Evolutionary conservation across 2,113 vertebrate species (phyloP), one percentile per base, ranked within the genome.

Genomic region (Herpetotheres cachinnans): DNA sequence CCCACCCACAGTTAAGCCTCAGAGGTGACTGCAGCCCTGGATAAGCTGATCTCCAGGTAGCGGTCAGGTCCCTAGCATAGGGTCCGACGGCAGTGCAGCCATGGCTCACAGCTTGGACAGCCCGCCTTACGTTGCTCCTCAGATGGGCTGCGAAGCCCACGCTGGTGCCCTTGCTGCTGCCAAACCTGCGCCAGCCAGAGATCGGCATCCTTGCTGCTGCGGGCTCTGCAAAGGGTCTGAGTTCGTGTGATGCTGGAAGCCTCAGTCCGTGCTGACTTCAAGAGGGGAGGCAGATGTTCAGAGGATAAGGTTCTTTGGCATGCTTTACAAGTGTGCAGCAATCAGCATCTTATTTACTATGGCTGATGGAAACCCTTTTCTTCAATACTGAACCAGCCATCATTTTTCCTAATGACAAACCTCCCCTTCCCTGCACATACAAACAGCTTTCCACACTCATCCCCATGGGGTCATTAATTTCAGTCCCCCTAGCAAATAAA

Each of bases 51-150:
- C n/a, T 81, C 83, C 61, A 66, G 76, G 69, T 18, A 59, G 47
- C 0, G 7, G 76, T 9, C 54, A 70, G 69, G 44, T 67, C 9
- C 34, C 50, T 5, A 56, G 80, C n/a, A 34, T 50, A 38, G 47
- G 46, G 46, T 12, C 12, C 0, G 1, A 7, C 0, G 18, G 52
- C 2, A 1, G 20, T 2, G 10, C 1, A 4, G 38, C 71, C 67
- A 44, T 0, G 0, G 55, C 47, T 71, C 50, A 12, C 38, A 59
- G 62, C 65, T 34, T 1, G 4, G 50, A 3, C 78, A 83, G 36
- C 13, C 70, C 5, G 1, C 44, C 36, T 73, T 9, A 26, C 42
- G 8, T 10, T 18, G 47, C 54, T 63, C 24, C 82, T 72, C 78
- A 69, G 44, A 63, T 38, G 66, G 46, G 66, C 71, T 72, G 58